Evolutionary conservation across 1,140 invertebrate species (phyloP).

Genomic region (Procambarus virginalis): DNA sequence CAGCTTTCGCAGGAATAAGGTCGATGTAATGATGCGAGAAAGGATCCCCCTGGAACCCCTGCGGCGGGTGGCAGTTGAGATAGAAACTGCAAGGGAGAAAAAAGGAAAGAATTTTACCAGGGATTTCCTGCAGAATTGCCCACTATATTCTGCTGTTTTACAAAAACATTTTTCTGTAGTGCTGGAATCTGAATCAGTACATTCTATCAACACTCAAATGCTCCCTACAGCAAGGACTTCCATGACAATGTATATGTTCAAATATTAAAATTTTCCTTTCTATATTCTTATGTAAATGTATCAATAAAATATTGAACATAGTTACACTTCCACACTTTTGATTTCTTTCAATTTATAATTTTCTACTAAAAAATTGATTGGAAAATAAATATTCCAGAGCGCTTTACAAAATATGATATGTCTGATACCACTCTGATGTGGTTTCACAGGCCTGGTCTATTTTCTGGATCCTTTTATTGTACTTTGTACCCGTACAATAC

Average conservation of each 20-base stretch:
- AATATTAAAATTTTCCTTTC: background rate
- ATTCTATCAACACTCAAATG: background rate
- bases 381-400: background rate
- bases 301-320: background rate
- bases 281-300: background rate
- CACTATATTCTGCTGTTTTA: background rate
- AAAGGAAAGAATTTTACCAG: slow-evolving; percentile 35
- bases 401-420: background rate
- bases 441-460: background rate
- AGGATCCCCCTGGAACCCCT: background rate
- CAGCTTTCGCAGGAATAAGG: slow-evolving; percentile 46
- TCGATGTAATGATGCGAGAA: slow-evolving; percentile 22
- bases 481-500: background rate
- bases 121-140: background rate
- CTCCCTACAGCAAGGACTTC: background rate
- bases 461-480: background rate
- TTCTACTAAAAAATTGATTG: background rate
- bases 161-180: background rate
- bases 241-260: background rate
- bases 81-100: slow-evolving; percentile 48
- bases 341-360: background rate
- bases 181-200: background rate
- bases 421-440: background rate
- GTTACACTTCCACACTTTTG: background rate
- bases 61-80: slow-evolving; percentile 9